These are phyloP conservation scores for Meteorus colon DNA, from an alignment of 2,888 invertebrate genomes.

Conservation along the genomic window DNA sequence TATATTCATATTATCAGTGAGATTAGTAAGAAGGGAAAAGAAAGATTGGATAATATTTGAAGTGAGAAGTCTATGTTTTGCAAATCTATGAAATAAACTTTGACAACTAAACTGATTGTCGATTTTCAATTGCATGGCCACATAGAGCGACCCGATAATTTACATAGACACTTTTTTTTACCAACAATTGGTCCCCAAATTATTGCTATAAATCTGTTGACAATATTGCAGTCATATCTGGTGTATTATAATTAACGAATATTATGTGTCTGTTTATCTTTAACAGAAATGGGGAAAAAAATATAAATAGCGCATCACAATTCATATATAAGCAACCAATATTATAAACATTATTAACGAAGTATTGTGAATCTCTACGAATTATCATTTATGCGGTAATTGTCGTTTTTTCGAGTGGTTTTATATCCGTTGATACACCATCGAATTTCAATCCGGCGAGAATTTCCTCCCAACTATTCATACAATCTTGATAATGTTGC, in stretches of 20 bases:
- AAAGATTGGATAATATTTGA: neutral
- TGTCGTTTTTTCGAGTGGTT: conserved; percentile 45
- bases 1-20: too few relatives aligned
- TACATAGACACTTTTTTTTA: neutral
- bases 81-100: conserved; percentile 39
- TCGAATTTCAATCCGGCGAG: conserved; percentile 67
- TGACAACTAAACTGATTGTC: conserved; percentile 58
- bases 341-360: conserved; percentile 33
- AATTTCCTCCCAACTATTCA: conserved; percentile 76
- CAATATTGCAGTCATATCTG: neutral
- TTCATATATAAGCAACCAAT: neutral
- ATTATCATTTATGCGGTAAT: conserved; percentile 49
- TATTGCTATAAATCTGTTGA: conserved; percentile 21
- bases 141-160: neutral
- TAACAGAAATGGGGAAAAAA: neutral
- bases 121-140: conserved; percentile 48
- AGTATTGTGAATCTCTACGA: neutral
- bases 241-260: neutral
- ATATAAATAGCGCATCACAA: conserved; percentile 29
- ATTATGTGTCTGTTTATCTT: neutral
- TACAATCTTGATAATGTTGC: conserved; percentile 78
- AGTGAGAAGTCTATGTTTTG: neutral
- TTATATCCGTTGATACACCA: conserved; percentile 60
- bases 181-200: conserved; percentile 56
- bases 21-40: too few relatives aligned